Evolutionary conservation across 2,113 vertebrate genomes (phyloP).

Genomic region (Strix uralensis): DNA sequence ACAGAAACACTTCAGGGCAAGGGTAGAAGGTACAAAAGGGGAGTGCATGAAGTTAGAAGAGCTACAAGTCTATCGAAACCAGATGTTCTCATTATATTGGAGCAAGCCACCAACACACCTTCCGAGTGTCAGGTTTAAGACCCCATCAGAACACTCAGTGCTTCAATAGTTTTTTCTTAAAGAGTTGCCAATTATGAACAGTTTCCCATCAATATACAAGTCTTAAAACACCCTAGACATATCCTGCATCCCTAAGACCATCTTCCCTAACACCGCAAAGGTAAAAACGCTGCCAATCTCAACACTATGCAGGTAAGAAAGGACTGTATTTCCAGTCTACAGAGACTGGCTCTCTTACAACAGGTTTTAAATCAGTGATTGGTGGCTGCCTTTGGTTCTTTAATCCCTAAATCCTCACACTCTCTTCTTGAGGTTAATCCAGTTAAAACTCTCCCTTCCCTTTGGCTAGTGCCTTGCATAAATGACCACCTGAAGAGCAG

Average conservation of each 20-base stretch:
- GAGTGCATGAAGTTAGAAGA: neutral
- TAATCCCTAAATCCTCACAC: slow-evolving; percentile 64
- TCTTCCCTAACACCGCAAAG: neutral
- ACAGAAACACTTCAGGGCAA: neutral
- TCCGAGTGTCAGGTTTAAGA: neutral
- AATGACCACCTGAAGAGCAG: slow-evolving; percentile 36
- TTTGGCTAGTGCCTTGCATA: neutral
- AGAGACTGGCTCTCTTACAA: neutral
- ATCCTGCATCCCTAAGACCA: neutral
- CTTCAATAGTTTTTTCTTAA: neutral
- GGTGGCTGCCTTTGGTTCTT: slow-evolving; percentile 44
- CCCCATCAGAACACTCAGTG: neutral
- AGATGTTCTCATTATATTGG: neutral
- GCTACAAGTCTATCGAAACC: neutral
- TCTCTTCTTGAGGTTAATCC: slow-evolving; percentile 65
- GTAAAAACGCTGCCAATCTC: neutral
- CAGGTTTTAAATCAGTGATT: slow-evolving; percentile 35
- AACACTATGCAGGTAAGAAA: neutral
- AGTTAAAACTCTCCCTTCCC: slow-evolving; percentile 60
- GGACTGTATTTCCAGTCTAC: neutral
- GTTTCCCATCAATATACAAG: neutral
- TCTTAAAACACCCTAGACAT: neutral
- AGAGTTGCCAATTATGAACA: neutral
- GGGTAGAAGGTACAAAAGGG: neutral
- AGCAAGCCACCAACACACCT: neutral